A percentile compares a stretch with the other conserved stretches of the same genome.
Conservation (phyloP, 2,797 vertebrate genomes). For the Danio choprae region DNA sequence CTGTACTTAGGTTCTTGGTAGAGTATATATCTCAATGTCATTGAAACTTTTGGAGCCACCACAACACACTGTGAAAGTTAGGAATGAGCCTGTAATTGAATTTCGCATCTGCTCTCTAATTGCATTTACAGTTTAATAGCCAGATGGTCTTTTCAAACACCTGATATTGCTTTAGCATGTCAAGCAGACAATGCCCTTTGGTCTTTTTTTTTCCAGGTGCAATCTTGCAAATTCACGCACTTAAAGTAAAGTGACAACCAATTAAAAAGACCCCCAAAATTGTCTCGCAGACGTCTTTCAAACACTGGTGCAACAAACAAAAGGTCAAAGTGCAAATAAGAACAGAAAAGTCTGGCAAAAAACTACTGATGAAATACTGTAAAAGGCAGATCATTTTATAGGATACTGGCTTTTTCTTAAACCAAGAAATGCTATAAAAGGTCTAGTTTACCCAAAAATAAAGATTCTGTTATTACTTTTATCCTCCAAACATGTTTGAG, state of each 20-base stretch:
- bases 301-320: neutral
- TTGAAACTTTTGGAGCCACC: neutral
- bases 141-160: neutral
- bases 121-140: conserved; percentile 16
- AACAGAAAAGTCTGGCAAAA: neutral
- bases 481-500: too few relatives aligned
- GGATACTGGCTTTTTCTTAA: neutral
- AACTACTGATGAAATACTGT: too few relatives aligned
- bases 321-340: neutral
- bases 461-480: too few relatives aligned
- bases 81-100: conserved; percentile 11
- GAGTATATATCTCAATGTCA: neutral
- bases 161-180: conserved; percentile 29
- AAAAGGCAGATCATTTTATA: neutral
- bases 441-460: too few relatives aligned
- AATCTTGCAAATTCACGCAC: neutral
- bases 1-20: neutral
- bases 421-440: neutral
- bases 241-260: neutral
- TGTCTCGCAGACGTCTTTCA: neutral
- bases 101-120: conserved; percentile 30
- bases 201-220: neutral
- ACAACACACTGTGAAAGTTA: neutral
- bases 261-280: neutral
- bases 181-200: neutral